A percentile compares a stretch with the other conserved stretches of the same genome.
These are phyloP conservation scores for Campylomormyrus numenius DNA, from an alignment of 2,113 vertebrate genomes.

Conservation along the genomic window DNA sequence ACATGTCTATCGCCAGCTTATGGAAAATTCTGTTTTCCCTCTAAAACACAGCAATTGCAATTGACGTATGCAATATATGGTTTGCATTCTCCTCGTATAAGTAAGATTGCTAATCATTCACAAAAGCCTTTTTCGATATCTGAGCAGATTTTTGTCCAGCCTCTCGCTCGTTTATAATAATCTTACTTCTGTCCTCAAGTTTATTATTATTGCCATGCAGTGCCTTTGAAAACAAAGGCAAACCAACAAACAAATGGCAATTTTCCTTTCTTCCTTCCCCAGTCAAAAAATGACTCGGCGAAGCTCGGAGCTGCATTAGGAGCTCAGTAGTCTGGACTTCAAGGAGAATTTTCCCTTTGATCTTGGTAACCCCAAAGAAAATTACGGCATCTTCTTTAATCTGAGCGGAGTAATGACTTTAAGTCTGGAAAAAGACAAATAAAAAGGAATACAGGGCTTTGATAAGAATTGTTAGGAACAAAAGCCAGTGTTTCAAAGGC, in stretches of 20 bases:
- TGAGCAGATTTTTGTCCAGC: not conserved
- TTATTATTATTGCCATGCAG: constrained; percentile 27
- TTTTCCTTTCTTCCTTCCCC: constrained; percentile 41
- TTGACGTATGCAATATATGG: not conserved
- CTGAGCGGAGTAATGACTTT: constrained; percentile 74
- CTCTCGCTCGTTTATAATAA: constrained; percentile 17
- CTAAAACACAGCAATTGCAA: constrained; percentile 11
- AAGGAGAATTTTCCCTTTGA: constrained; percentile 77
- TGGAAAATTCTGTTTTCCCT: not conserved
- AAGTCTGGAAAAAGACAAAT: constrained; percentile 78
- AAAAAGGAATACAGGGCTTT: constrained; percentile 80
- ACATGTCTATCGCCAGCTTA: not conserved
- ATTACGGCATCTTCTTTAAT: constrained; percentile 78
- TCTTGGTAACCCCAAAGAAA: constrained; percentile 70
- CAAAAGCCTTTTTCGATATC: constrained; percentile 17
- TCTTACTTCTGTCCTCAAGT: constrained; percentile 21
- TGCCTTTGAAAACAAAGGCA: constrained; percentile 28
- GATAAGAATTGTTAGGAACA: constrained; percentile 79
- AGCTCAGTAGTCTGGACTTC: constrained; percentile 64
- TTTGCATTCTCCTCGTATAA: not conserved
- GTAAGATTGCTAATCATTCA: constrained; percentile 17
- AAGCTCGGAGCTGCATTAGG: constrained; percentile 56
- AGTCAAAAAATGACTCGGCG: constrained; percentile 57
- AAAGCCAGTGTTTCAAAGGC: constrained; percentile 74
- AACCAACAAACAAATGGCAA: constrained; percentile 40